Percentiles rank a stretch among this genome's conserved stretches.
These are phyloP conservation scores for Zoanthus sansibaricus DNA, from an alignment of 92 coral and sea anemone genomes.

Conservation along the genomic window DNA sequence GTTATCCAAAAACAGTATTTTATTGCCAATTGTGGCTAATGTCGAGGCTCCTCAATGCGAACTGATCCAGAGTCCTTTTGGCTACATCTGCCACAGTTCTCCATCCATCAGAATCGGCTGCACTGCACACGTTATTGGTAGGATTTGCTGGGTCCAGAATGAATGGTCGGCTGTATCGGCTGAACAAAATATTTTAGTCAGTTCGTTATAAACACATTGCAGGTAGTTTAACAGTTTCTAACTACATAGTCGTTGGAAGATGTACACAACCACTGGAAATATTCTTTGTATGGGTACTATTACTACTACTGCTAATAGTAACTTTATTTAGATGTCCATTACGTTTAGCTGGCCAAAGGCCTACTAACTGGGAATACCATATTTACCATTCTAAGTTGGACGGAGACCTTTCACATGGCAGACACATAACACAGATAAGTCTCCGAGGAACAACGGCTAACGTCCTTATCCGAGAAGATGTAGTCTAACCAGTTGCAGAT, in stretches of 20 bases:
- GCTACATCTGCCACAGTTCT: conserved; percentile 56
- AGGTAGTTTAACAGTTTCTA: not conserved
- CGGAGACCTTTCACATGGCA: no score
- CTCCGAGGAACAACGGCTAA: no score
- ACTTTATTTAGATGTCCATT: no score
- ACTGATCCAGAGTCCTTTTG: conserved; percentile 26
- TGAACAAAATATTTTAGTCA: not conserved
- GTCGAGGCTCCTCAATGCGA: not conserved
- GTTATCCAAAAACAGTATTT: not conserved
- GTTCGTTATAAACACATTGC: not conserved
- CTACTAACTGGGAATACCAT: no score
- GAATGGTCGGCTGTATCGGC: conserved; percentile 49
- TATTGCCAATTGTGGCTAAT: conserved; percentile 5
- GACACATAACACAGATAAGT: no score
- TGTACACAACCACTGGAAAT: no score
- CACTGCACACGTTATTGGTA: conserved; percentile 64
- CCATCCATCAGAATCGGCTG: conserved; percentile 45
- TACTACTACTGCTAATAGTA: no score
- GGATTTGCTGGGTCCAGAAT: conserved; percentile 73
- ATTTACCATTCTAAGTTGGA: no score
- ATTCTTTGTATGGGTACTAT: no score
- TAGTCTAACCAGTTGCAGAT: no score
- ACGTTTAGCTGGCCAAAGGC: no score
- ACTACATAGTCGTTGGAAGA: not conserved
- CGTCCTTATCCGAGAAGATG: no score